Evolutionary conservation across 2,888 invertebrate genomes (phyloP), one percentile per base, ranked within the genome.

Genomic region (Megastigmus dorsalis): DNA sequence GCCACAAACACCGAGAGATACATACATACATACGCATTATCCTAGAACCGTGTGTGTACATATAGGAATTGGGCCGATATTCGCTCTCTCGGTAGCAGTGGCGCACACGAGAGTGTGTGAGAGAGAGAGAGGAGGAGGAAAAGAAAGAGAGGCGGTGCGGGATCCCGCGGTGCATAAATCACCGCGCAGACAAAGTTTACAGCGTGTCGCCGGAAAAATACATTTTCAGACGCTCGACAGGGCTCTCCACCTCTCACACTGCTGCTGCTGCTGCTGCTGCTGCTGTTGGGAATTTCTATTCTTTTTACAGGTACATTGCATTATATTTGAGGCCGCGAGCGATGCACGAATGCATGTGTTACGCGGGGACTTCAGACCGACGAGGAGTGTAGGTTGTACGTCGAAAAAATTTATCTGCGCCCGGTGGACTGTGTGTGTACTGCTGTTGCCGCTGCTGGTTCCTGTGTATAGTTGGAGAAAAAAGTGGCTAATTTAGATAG

Each of bases 141-240:
- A 0, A 26, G 43, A 55, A 10, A 41, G 23, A 45, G 9, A 26
- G 15, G 18, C 18, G 26, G 28, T 30, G 65, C 38, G 60, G 63
- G 62, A 62, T 74, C 38, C 45, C 38, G 38, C 28, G 54, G 57
- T 41, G 69, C 66, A 75, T 75, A 75, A 75, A 67, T 75, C 71
- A 67, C 59, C 18, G 18, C n/a, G 30, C 15, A 28, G 75, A 36
- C 45, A 67, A 75, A 75, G 62, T 71, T 72, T 71, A 71, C 62
- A 70, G 41, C 69, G 43, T 36, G 57, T 68, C 48, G 55, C 67
- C 66, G 67, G 66, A 70, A 75, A 75, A 71, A 75, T 75, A 71
- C 67, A 75, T 75, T 74, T 70, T 62, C 71, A 41, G 54, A 55
- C 18, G 59, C 70, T 55, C 55, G 50, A 15, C 62, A 45, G 54